Evolutionary conservation across 2,113 vertebrate species (phyloP).

Genomic region (Heterocephalus glaber): DNA sequence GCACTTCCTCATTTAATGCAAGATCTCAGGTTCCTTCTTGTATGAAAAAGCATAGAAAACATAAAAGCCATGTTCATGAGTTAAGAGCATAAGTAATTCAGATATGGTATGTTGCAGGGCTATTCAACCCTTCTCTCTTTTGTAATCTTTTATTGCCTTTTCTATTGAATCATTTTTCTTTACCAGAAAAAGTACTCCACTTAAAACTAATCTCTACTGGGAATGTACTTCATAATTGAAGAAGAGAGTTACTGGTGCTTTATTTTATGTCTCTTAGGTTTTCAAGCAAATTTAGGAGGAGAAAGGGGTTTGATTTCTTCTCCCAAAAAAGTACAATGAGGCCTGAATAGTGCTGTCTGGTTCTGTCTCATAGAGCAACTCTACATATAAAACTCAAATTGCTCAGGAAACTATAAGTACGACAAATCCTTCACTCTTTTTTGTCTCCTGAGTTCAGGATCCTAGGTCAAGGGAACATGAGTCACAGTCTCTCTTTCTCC

Average conservation of each 20-base stretch:
- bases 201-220: slow-evolving; percentile 17
- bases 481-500: not conserved
- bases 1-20: fast-evolving
- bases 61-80: not conserved
- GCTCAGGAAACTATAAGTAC: not conserved
- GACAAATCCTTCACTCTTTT: not conserved
- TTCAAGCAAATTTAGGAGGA: slow-evolving; percentile 43
- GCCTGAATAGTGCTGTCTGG: not conserved
- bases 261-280: slow-evolving; percentile 46
- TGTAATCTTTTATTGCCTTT: slow-evolving; percentile 31
- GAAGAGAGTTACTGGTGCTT: slow-evolving; percentile 4
- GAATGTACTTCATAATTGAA: slow-evolving; percentile 3
- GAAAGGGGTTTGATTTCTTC: not conserved
- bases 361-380: not conserved
- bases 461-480: not conserved
- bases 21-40: not conserved
- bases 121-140: slow-evolving; percentile 3
- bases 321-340: not conserved
- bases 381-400: not conserved
- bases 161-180: slow-evolving; percentile 21
- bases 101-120: not conserved
- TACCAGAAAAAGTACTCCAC: not conserved
- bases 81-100: not conserved
- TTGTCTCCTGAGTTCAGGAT: not conserved
- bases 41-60: not conserved